phyloP scores from a whole-genome alignment of 2,113 vertebrate species.

The Daubentonia madagascariensis region DNA sequence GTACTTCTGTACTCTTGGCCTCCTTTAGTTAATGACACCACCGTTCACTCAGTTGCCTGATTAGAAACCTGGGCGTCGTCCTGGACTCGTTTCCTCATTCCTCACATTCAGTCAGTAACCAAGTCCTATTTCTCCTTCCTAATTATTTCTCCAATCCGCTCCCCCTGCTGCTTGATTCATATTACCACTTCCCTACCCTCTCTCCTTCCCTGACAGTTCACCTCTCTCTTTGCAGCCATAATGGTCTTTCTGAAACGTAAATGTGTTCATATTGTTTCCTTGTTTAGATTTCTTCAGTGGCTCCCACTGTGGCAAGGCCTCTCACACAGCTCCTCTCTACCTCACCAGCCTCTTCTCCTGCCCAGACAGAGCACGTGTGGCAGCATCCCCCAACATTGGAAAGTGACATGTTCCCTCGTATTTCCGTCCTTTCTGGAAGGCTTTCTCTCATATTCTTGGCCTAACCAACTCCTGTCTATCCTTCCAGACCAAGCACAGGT shows the following conservation, averaged over 20 bases:
- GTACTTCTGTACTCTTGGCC: neutral
- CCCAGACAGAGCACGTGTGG: neutral
- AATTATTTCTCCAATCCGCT: neutral
- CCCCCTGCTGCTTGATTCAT: neutral
- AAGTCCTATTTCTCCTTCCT: neutral
- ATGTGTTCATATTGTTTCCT: conserved; percentile 13
- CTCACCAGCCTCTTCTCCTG: neutral
- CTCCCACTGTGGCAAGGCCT: neutral
- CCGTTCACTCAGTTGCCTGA: neutral
- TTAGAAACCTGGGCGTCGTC: neutral
- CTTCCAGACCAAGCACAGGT: neutral
- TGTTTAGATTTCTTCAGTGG: neutral
- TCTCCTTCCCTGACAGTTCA: neutral
- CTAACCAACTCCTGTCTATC: neutral
- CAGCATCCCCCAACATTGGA: neutral
- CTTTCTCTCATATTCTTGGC: neutral
- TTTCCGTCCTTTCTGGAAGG: neutral
- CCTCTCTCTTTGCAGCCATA: neutral
- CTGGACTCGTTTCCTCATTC: neutral
- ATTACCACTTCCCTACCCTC: neutral
- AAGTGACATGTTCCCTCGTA: neutral
- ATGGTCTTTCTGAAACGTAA: conserved; percentile 2
- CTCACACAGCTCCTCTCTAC: neutral
- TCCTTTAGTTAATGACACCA: neutral
- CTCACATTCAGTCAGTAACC: neutral